A percentile compares a stretch with the other conserved stretches of the same genome.
Conservation (phyloP, 2,113 vertebrate species). For the Chlorodrepanis virens region DNA sequence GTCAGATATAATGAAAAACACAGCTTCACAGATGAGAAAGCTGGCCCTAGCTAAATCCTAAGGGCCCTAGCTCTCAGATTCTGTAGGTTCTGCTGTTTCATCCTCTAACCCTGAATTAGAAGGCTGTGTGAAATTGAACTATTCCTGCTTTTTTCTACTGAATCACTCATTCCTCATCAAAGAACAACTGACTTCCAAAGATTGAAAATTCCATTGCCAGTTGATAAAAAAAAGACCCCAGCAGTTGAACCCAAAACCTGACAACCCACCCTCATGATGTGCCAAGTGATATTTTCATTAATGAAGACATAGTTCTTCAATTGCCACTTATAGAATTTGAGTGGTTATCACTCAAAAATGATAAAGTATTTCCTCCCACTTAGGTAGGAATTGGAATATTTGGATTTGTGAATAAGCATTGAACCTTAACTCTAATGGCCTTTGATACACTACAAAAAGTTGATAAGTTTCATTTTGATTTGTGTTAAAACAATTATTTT, state of each 20-base stretch:
- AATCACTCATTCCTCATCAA: constrained; percentile 18
- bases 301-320: not conserved
- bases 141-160: not conserved
- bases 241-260: not conserved
- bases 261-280: not conserved
- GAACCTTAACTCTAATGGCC: not conserved
- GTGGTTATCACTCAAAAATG: not conserved
- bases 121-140: constrained; percentile 24
- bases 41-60: constrained; percentile 54
- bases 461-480: constrained; percentile 53
- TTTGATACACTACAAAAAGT: constrained; percentile 37
- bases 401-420: not conserved
- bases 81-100: constrained; percentile 41
- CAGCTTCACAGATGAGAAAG: constrained; percentile 46
- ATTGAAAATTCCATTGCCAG: not conserved
- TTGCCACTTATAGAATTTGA: not conserved
- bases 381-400: not conserved
- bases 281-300: not conserved
- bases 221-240: not conserved
- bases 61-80: constrained; percentile 27
- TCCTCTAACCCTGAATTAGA: constrained; percentile 55
- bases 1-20: constrained; percentile 67
- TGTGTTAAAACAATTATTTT: constrained; percentile 63
- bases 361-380: not conserved
- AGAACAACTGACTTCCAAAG: not conserved